phyloP scores from a whole-genome alignment of 2,113 vertebrate species.

The Scortum barcoo region DNA sequence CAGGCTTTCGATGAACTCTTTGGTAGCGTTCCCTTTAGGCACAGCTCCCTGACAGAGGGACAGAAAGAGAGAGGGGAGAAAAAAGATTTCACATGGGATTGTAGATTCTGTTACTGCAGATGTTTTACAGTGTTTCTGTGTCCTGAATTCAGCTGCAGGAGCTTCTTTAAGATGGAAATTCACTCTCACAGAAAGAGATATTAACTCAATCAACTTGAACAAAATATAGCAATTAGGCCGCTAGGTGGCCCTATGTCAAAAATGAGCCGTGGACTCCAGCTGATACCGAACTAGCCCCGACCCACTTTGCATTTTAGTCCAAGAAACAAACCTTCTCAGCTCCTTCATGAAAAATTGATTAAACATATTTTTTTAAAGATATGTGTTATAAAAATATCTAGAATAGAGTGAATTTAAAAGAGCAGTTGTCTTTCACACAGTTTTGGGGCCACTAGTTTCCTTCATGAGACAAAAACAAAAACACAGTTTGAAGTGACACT shows the following conservation, averaged over 20 bases:
- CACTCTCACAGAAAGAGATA: neutral
- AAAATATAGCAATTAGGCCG: neutral
- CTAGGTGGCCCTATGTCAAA: neutral
- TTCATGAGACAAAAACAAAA: no score
- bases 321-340: no score
- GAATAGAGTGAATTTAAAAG: no score
- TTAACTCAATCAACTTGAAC: neutral
- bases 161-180: neutral
- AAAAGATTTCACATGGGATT: neutral
- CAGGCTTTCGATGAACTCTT: conserved; percentile 98
- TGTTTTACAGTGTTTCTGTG: neutral
- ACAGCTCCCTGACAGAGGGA: conserved; percentile 90
- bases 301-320: no score
- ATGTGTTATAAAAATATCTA: no score
- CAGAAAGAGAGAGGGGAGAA: neutral
- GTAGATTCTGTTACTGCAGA: neutral
- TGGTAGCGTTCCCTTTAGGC: conserved; percentile 98
- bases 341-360: neutral
- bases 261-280: neutral
- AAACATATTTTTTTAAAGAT: neutral
- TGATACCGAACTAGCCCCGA: neutral
- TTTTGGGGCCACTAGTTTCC: no score
- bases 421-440: no score
- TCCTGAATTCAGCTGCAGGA: neutral
- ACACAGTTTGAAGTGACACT: no score